Percentiles rank a stretch among this genome's conserved stretches.
Conservation (phyloP, 53 echinoderm and acorn worm genomes). For the Paracentrotus lividus region DNA sequence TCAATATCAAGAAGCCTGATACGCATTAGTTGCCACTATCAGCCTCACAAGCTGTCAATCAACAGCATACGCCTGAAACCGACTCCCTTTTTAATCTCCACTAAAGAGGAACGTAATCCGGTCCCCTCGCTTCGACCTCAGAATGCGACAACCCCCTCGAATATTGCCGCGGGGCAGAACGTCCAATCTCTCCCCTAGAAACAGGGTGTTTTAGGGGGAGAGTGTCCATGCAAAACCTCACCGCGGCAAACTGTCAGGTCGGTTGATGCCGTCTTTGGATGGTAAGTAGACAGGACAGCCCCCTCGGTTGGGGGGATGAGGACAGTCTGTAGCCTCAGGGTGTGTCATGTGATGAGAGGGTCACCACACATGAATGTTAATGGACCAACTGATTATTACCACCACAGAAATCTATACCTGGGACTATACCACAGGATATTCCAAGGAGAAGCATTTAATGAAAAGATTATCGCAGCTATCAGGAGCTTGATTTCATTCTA, state of each 20-base stretch:
- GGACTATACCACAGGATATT: not conserved
- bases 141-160: slow-evolving; percentile 55
- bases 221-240: not conserved
- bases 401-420: slow-evolving; percentile 44
- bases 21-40: slow-evolving; percentile 55
- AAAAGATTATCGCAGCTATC: not conserved
- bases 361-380: slow-evolving; percentile 44
- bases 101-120: slow-evolving; percentile 46
- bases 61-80: slow-evolving; percentile 41
- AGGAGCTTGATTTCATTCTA: not conserved
- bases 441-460: not conserved
- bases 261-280: not conserved
- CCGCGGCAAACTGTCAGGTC: not conserved
- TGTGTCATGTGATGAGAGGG: not conserved
- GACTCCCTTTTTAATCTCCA: slow-evolving; percentile 11
- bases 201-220: slow-evolving; percentile 39
- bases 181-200: slow-evolving; percentile 29
- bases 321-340: slow-evolving; percentile 1
- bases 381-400: not conserved
- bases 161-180: slow-evolving; percentile 1
- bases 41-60: slow-evolving; percentile 51
- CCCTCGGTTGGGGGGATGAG: slow-evolving; percentile 41
- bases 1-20: not conserved
- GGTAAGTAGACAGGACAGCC: slow-evolving; percentile 42
- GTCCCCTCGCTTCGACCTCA: slow-evolving; percentile 1